Evolutionary conservation across 30 jellyfish, hydroid and myxozoan species (phyloP), one percentile per base, ranked within the genome.

Genomic region (Hydractinia echinata): DNA sequence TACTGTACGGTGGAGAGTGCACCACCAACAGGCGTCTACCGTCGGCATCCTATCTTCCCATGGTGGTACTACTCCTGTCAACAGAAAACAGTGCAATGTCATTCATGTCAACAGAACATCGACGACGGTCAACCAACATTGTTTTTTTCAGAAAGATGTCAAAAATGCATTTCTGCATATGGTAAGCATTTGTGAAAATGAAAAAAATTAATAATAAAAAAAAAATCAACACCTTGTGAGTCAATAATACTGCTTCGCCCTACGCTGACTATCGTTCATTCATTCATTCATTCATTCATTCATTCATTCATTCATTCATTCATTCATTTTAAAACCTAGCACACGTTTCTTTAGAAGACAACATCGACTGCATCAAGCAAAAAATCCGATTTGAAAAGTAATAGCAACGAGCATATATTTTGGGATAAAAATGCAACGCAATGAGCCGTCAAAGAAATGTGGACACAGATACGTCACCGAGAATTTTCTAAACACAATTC

Each of bases 31-130:
- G 81, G 81, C 39, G 53, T n/a, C 8, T 71, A n/a, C 53, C n/a
- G 53, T 20, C 81, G 81, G n/a, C 61, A 20, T 7, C 81, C 81
- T 15, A 52, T 71, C 67, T 71, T 19, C 53, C 81, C 81, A 0
- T 71, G 55, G 53, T 71, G 81, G 81, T 71, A 71, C 50, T 71
- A 71, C 5, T 71, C 81, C n/a, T 71, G 81, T 20, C 60, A 71
- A 4, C 60, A 58, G 4, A 71, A 13, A 5, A 71, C 30, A 71
- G 81, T 71, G n/a, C 4, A 71, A 52, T 71, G 81, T 71, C 81
- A 71, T 20, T 50, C 81, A 9, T 71, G 81, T 50, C 74, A 64
- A 44, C 55, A 30, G 60, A 20, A 39, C 53, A 48, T 30, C 5
- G 53, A 71, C 10, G 53, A 48, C 5, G 81, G 5, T 20, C 81